Evolutionary conservation across 1,140 invertebrate species (phyloP), one percentile per base, ranked within the genome.

Genomic region (Spodoptera frugiperda): DNA sequence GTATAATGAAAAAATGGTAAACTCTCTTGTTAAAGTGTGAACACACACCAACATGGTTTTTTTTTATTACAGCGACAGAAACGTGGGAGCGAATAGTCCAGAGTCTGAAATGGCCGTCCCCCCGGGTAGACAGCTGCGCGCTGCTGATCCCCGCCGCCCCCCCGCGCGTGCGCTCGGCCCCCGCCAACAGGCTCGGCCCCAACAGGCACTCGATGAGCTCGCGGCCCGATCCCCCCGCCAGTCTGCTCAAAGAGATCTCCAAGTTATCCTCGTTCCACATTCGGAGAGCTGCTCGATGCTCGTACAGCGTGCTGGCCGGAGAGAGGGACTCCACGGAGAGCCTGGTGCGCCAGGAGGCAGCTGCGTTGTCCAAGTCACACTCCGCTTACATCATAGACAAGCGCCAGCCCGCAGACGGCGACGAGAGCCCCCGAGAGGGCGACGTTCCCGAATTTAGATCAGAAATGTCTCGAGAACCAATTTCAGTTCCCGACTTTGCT

Each of bases 401-500:
- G 82, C 90, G 94, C 59, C 88, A 83, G 53, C 86, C 88, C 3
- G 83, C 87, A 33, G 81, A 94, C 86, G 87, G 91, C 79, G 83
- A 78, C 85, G 80, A 92, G 86, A 70, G 91, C 82, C 88, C 93
- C 72, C 76, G 89, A 76, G 82, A 86, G 44, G 82, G 78, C 73
- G 79, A 86, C 81, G 57, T 88, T 74, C 70, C 85, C 30, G 88
- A 86, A 11, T 57, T 51, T 83, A 80, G 86, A 55, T 77, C 81
- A 15, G 84, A 92, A 33, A 73, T 92, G 74, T 95, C 96, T 1
- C 93, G 96, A 55, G 96, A 97, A 82, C 96, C 96, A 1, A 95
- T 97, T 54, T 97, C 97, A 2, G 97, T 97, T 78, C 97, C 97
- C 81, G 97, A 97, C 91, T 97, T 97, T 84, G 95, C 95, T 14